Evolutionary conservation across 2,888 invertebrate genomes (phyloP), one percentile per base, ranked within the genome.

Genomic region (Himalopsyche anomala): DNA sequence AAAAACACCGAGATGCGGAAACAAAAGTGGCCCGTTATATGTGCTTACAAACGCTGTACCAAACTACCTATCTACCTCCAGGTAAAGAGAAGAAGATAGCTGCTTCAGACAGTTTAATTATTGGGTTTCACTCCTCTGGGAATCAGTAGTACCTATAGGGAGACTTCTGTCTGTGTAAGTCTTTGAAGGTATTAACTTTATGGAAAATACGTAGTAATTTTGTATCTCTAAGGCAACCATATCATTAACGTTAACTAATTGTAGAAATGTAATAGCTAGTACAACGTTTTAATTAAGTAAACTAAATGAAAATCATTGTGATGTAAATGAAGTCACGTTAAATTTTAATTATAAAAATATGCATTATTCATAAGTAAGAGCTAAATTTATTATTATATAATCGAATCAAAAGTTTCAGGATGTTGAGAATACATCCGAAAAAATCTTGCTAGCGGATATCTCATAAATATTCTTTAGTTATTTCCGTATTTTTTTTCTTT

Each of bases 71-170:
- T 62, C 62, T 19, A 62, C 62, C 19, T 4, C 3, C 62, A 62
- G 62, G 62, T 62, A 62, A 62, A 62, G n/a, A 62, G 62, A 62
- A 62, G 62, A 62, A 19, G 62, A 19, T 62, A 74, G 51, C 82
- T 85, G 87, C 85, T 86, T 40, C 74, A 83, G 87, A 87, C 87
- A 87, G 87, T 82, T 87, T 87, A 87, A 87, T 87, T 87, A 87
- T 87, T 87, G 86, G 85, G 69, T 56, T 62, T 62, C 62, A 19
- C 62, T 62, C 62, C 55, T 45, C 82, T 56, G 79, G 55, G 38
- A 28, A 19, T 62, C 55, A 54, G 81, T 28, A 38, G 85, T 40
- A 74, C 62, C 62, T 28, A 62, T 11, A 62, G 28, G 62, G 62
- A 62, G 28, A 62, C 4, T 19, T 62, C 62, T 62, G 62, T 28